Evolutionary conservation across 2,888 invertebrate species (phyloP).

Genomic region (Calameuta filiformis): DNA sequence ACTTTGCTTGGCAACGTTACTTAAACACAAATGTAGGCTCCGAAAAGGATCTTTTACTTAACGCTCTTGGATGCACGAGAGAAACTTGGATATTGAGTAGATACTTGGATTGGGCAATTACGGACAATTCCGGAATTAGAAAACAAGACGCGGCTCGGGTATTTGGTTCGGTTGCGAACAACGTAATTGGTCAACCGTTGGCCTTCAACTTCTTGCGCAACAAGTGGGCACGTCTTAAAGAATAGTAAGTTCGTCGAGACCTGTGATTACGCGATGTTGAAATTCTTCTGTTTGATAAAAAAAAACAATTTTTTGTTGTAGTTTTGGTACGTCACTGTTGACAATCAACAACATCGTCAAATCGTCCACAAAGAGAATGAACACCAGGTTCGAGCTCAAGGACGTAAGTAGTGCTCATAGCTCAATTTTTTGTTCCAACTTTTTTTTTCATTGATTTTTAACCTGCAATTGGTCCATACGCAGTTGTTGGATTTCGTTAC

Average conservation of each 20-base stretch:
- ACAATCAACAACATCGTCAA: slow-evolving; percentile 78
- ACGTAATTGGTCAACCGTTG: slow-evolving; percentile 83
- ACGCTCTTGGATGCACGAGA: slow-evolving; percentile 83
- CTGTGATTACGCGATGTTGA: neutral
- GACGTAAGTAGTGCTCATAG: slow-evolving; percentile 71
- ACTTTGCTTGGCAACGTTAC: slow-evolving; percentile 87
- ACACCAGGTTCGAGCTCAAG: slow-evolving; percentile 79
- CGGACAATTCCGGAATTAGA: slow-evolving; percentile 80
- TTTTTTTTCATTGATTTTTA: slow-evolving; percentile 14
- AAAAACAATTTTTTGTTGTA: slow-evolving; percentile 59
- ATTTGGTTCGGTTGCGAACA: slow-evolving; percentile 80
- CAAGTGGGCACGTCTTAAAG: slow-evolving; percentile 78
- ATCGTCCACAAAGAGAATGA: slow-evolving; percentile 79
- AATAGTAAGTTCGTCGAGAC: slow-evolving; percentile 73
- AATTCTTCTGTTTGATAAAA: neutral
- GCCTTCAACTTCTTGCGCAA: slow-evolving; percentile 82
- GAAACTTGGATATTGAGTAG: slow-evolving; percentile 85
- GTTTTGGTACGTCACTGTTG: slow-evolving; percentile 80
- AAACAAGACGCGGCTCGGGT: slow-evolving; percentile 85
- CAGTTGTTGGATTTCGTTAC: slow-evolving; percentile 77
- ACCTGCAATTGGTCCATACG: slow-evolving; percentile 29
- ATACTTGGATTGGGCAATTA: slow-evolving; percentile 80
- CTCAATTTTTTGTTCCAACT: slow-evolving; percentile 2
- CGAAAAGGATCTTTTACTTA: slow-evolving; percentile 82
- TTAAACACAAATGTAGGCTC: slow-evolving; percentile 80